Conservation (phyloP, 2,888 invertebrate genomes). For the Proisotoma minuta region DNA sequence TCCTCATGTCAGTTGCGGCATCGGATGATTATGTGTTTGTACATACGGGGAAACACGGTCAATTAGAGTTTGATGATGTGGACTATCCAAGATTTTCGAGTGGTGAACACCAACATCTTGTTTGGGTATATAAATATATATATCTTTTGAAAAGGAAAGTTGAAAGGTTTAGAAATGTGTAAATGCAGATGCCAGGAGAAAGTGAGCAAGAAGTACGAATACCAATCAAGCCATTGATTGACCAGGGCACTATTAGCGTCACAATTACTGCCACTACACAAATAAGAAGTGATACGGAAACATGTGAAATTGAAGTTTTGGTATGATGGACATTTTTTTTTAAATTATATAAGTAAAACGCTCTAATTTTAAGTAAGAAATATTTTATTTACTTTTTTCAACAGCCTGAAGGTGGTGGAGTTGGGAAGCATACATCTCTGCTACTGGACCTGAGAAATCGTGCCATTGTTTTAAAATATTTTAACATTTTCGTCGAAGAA, state of each 20-base stretch:
- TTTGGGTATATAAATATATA: conserved; percentile 53
- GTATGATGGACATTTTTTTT: no score
- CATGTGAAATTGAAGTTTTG: conserved; percentile 49
- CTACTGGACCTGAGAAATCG: conserved; percentile 56
- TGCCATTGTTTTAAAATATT: conserved; percentile 54
- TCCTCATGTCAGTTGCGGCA: conserved; percentile 53
- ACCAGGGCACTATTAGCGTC: conserved; percentile 53
- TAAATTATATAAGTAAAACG: conserved; percentile 25
- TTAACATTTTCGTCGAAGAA: conserved; percentile 57
- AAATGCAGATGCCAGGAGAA: conserved; percentile 48
- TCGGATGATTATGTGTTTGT: conserved; percentile 55
- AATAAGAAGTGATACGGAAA: conserved; percentile 51
- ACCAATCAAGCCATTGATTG: conserved; percentile 54
- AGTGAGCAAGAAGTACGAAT: conserved; percentile 53
- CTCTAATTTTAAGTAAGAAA: background rate
- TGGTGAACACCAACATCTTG: conserved; percentile 57
- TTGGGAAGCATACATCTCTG: conserved; percentile 56
- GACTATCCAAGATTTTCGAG: conserved; percentile 48
- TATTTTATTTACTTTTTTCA: no score
- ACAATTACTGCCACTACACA: conserved; percentile 55
- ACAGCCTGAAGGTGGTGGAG: conserved; percentile 55
- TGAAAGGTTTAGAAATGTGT: background rate
- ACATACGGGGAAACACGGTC: conserved; percentile 54
- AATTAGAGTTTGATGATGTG: conserved; percentile 55
- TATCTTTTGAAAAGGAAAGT: background rate